Base-by-base conservation (phyloP, 1,140 invertebrate genomes). In the Reticulitermes speratus region DNA sequence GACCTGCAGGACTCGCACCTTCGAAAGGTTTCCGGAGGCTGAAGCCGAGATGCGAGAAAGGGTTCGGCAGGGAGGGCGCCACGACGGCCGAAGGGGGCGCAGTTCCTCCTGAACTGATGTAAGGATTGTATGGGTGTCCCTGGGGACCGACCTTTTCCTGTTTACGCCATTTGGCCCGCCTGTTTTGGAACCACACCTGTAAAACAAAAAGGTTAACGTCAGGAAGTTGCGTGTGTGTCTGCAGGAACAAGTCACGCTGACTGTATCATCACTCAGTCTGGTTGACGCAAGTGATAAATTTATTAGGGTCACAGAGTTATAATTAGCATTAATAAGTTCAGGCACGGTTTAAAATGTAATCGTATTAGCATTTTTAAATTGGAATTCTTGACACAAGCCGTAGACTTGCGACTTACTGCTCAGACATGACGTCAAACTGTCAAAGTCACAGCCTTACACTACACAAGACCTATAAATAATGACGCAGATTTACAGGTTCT, bases 91-190 rank as follows among this genome's bases (percentile, higher is more conserved):
- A 90, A 23, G 91, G 88, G 38, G 91, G 89, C 23, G 93, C 91
- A 85, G 95, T 93, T 23, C 92, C 91, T 69, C 91, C 90, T 32
- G 93, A 91, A 82, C 89, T 90, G 86, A 97, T 89, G 91, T 97
- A 97, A 0, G 96, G 96, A 91, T 95, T 97, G 93, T 97, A 98
- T 1, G 97, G 97, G 90, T 98, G 97, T 23, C 93, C 96, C 89
- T 97, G 95, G 0, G 97, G 97, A 1, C 97, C 87, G 48, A 92
- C 92, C 87, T 91, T 90, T 87, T 91, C 90, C 85, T 89, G 90
- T 87, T 91, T 91, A 14, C 91, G 88, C 90, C 90, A 91, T 88
- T 91, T 91, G n/a, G 91, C 91, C 48, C 91, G 88, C 44, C 92
- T 88, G 87, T 92, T 92, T 88, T 92, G 92, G 87, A 93, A 92